Conservation (phyloP, 2,888 invertebrate species). For the Apamea crenata region DNA sequence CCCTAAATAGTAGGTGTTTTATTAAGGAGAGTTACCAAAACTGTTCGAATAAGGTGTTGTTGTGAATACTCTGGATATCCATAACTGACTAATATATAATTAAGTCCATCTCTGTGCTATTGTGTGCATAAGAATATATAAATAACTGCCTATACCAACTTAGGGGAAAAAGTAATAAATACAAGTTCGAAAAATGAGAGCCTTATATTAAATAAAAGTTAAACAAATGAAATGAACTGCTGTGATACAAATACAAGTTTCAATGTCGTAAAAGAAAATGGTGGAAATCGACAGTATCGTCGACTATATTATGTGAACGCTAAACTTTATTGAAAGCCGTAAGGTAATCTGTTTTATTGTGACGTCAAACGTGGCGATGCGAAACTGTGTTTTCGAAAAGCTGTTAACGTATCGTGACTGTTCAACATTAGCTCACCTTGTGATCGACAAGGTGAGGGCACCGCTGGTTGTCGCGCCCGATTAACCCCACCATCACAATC, state of each 20-base stretch:
- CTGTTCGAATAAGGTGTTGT: not conserved
- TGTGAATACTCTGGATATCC: not conserved
- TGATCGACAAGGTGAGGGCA: constrained; percentile 55
- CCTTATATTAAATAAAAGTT: not conserved
- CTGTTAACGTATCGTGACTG: constrained; percentile 70
- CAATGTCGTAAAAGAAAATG: constrained; percentile 11
- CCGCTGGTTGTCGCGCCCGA: constrained; percentile 58
- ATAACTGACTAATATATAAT: not conserved
- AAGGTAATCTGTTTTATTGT: constrained; percentile 37
- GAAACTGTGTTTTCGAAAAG: constrained; percentile 38
- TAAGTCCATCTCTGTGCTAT: not conserved
- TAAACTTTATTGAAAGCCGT: constrained; percentile 32
- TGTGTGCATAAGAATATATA: not conserved
- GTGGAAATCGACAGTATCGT: constrained; percentile 5
- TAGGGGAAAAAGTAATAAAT: not conserved
- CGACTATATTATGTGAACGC: constrained; percentile 27
- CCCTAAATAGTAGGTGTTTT: no score
- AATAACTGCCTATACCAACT: not conserved
- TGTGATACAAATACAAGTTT: not conserved
- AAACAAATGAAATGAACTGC: not conserved
- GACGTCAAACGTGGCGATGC: constrained; percentile 44
- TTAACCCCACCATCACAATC: constrained; percentile 61
- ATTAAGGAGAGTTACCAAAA: not conserved
- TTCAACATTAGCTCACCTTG: constrained; percentile 63
- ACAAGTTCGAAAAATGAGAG: not conserved